phyloP scores from a whole-genome alignment of 2,113 vertebrate genomes.

The Lepus americanus region DNA sequence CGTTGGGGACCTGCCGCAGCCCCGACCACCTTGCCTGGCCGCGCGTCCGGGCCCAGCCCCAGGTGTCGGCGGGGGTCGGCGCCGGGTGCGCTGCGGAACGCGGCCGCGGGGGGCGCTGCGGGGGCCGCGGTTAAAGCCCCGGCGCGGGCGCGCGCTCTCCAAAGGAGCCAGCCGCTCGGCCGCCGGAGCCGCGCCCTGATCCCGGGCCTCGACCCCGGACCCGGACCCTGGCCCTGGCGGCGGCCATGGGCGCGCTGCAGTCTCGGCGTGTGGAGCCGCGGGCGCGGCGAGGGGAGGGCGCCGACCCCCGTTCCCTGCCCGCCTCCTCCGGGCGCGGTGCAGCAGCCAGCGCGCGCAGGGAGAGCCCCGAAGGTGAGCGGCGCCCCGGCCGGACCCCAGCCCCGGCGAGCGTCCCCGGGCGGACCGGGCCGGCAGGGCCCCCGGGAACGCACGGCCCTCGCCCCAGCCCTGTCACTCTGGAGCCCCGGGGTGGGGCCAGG shows the following conservation, averaged over 20 bases:
- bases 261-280: not conserved
- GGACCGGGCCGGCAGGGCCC: not conserved
- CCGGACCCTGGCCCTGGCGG: not conserved
- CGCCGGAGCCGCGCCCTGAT: not conserved
- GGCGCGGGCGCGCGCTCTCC: slow-evolving; percentile 51
- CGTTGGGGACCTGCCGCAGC: not conserved
- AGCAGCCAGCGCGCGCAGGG: slow-evolving; percentile 53
- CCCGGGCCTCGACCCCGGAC: not conserved
- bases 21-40: not conserved
- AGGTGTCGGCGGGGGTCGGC: not conserved
- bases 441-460: too few relatives aligned
- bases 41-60: not conserved
- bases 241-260: slow-evolving; percentile 51
- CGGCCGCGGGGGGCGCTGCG: slow-evolving; percentile 72
- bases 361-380: slow-evolving; percentile 74
- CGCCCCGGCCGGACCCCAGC: too few relatives aligned
- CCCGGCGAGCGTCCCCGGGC: not conserved
- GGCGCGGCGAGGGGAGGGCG: not conserved
- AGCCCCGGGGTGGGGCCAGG: not conserved
- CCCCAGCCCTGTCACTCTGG: too few relatives aligned
- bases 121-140: slow-evolving; percentile 34
- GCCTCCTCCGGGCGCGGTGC: not conserved
- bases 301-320: not conserved
- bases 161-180: not conserved
- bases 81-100: not conserved